Evolutionary conservation across 2,888 invertebrate genomes (phyloP), one percentile per base, ranked within the genome.

Genomic region (Pristionchus entomophagus): DNA sequence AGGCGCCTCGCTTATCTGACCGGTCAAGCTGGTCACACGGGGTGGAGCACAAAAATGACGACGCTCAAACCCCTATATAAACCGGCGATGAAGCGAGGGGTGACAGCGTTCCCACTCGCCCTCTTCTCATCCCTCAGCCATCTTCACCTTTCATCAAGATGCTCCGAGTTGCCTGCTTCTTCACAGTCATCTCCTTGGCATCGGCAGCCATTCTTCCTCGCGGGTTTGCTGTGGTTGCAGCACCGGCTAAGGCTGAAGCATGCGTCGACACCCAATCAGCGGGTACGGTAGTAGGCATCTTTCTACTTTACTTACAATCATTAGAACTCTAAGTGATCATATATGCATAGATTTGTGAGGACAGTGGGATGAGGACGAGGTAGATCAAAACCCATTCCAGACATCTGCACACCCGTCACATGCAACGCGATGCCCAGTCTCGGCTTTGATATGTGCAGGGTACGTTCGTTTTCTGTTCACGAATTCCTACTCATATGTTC

Each of bases 21-120:
- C 41, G 45, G 69, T 32, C 56, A 56, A 56, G 56, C 73, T 73
- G 73, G 73, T 73, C 73, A 73, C 73, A 45, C 38, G 73, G 35
- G 35, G 19, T 22, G n/a, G 38, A 73, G 73, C 35, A 22, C 38
- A 73, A n/a, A 1, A 5, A 45, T 4, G 73, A 12, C 35, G n/a
- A n/a, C n/a, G n/a, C n/a, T n/a, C n/a, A n/a, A n/a, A n/a, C n/a
- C n/a, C n/a, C n/a, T 73, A 73, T 73, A 73, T 73, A 73, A 73
- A 73, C 73, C 35, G 65, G 26, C 38, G 19, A 10, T 22, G n/a
- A 22, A 5, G 22, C 12, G 38, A 38, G 22, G 19, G 69, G 69
- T 38, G 69, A 69, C 4, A 4, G n/a, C 5, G 22, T n/a, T 19
- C 69, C n/a, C 38, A 35, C 19, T 22, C 5, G 22, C 5, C 56